Evolutionary conservation across 2,797 vertebrate species (phyloP).

Genomic region (Ctenopoma multispine): DNA sequence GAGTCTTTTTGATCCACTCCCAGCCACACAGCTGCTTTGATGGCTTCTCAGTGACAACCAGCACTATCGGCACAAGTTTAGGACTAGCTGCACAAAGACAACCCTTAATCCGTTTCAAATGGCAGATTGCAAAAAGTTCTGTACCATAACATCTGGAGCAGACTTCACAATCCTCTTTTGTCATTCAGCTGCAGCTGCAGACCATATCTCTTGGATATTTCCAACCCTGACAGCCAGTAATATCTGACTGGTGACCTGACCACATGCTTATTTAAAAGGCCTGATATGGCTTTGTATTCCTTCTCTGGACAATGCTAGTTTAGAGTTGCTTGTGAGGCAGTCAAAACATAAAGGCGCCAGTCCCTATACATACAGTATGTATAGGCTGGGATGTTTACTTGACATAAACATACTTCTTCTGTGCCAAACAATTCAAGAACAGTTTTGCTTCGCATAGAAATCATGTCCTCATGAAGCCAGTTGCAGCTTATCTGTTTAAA

Average conservation of each 20-base stretch:
- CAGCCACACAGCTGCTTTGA: conserved; percentile 44
- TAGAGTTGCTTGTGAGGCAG: conserved; percentile 53
- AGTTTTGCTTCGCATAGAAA: neutral
- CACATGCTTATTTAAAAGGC: conserved; percentile 56
- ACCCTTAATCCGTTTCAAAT: conserved; percentile 69
- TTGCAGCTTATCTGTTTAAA: neutral
- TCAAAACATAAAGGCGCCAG: conserved; percentile 70
- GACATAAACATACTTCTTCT: conserved; percentile 30
- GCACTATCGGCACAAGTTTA: conserved; percentile 52
- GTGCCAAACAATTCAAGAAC: conserved; percentile 1
- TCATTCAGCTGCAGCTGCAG: conserved; percentile 69
- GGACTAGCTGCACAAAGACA: conserved; percentile 49
- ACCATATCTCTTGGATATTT: conserved; percentile 60
- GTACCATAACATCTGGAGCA: conserved; percentile 69
- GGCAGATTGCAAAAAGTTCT: conserved; percentile 47
- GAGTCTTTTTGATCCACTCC: conserved; percentile 51
- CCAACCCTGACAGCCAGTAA: conserved; percentile 51
- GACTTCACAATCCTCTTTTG: conserved; percentile 52
- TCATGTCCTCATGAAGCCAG: no score
- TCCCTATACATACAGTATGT: conserved; percentile 53
- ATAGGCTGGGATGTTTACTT: conserved; percentile 49
- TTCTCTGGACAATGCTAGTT: conserved; percentile 66
- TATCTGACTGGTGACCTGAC: conserved; percentile 53
- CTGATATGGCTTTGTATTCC: conserved; percentile 49
- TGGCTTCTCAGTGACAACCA: conserved; percentile 47